These are phyloP conservation scores for Atrichornis clamosus DNA, from an alignment of 2,113 vertebrate genomes.

Conservation along the genomic window DNA sequence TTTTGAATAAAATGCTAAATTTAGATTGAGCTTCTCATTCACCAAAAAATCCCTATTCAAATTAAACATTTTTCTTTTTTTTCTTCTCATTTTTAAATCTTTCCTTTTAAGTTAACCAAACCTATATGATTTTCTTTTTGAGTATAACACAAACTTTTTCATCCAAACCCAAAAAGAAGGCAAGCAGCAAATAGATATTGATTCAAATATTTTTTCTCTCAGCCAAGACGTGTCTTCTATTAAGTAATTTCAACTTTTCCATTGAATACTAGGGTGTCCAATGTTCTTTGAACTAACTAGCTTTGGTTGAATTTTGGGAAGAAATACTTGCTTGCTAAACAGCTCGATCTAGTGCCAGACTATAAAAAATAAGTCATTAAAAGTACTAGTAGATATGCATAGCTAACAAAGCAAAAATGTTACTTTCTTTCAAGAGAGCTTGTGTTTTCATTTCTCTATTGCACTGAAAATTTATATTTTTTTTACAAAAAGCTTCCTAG, in stretches of 20 bases:
- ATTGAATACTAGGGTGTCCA: not conserved
- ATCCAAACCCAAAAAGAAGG: not conserved
- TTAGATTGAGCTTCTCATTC: not conserved
- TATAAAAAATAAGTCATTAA: not conserved
- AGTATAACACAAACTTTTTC: not conserved
- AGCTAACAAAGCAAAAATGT: not conserved
- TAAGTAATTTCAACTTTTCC: not conserved
- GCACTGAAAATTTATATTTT: not conserved
- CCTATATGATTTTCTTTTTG: not conserved
- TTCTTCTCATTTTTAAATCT: not conserved
- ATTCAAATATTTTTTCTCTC: not conserved
- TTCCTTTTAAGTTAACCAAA: not conserved
- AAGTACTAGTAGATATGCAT: not conserved
- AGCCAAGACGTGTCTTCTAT: not conserved
- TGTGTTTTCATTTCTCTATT: not conserved
- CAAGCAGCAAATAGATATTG: not conserved
- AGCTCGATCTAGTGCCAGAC: not conserved
- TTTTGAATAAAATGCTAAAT: slow-evolving; percentile 33
- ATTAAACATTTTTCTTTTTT: not conserved
- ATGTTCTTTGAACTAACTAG: not conserved
- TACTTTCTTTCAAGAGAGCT: not conserved
- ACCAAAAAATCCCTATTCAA: not conserved
- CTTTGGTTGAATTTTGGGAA: not conserved
- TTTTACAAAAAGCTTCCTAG: not conserved
- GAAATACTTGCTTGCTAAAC: not conserved